Percentiles rank a stretch among this genome's conserved stretches.
Evolutionary conservation across 2,888 invertebrate species (phyloP).

Genomic region (Pachliopta kotzebuea): DNA sequence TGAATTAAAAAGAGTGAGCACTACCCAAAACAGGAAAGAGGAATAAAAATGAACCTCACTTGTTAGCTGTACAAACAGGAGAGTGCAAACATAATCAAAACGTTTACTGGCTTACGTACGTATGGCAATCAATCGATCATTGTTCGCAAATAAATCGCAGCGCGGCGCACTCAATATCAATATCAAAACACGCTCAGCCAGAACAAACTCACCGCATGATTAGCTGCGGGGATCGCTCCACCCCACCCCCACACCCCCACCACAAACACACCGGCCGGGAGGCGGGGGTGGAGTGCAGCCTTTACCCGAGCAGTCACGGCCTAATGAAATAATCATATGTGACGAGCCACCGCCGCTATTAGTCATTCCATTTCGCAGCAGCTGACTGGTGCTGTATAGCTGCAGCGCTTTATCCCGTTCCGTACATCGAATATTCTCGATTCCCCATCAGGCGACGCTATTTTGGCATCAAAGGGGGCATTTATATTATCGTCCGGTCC

Average conservation of each 20-base stretch:
- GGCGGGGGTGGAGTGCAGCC: constrained; percentile 51
- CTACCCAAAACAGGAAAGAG: too few relatives aligned
- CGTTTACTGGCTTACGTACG: constrained; percentile 68
- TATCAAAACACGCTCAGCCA: constrained; percentile 81
- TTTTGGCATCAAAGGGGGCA: constrained; percentile 6
- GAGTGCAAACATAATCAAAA: constrained; percentile 74
- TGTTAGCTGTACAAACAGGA: constrained; percentile 63
- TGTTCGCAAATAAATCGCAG: constrained; percentile 79
- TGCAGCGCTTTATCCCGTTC: constrained; percentile 8
- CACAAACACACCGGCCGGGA: constrained; percentile 34
- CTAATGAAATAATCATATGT: constrained; percentile 81
- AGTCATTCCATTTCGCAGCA: constrained; percentile 50
- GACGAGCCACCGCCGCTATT: constrained; percentile 64
- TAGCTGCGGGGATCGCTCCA: constrained; percentile 77
- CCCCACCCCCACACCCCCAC: constrained; percentile 63
- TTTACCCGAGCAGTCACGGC: constrained; percentile 76
- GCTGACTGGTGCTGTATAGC: constrained; percentile 16
- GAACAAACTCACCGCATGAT: constrained; percentile 81
- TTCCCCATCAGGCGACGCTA: constrained; percentile 5
- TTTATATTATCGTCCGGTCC: constrained; percentile 2
- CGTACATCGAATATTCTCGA: constrained; percentile 10
- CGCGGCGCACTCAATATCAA: constrained; percentile 77
- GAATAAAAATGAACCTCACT: constrained; percentile 50
- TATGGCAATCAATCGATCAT: constrained; percentile 78
- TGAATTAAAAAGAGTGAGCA: too few relatives aligned